Evolutionary conservation across 2,113 vertebrate species (phyloP).

Genomic region (Choloepus hoffmanni): DNA sequence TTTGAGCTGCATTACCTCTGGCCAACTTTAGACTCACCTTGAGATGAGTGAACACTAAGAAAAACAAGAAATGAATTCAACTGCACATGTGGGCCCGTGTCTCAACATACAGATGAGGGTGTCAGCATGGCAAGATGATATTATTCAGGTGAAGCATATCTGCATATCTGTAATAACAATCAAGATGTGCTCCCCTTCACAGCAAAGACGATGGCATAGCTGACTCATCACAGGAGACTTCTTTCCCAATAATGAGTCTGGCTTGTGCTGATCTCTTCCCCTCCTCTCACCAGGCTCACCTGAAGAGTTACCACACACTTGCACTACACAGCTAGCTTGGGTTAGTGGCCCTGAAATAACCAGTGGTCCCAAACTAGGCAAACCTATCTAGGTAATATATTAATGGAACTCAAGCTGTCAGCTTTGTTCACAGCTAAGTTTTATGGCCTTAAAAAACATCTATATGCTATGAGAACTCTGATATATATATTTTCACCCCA

Average conservation of each 20-base stretch:
- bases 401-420: neutral
- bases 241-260: neutral
- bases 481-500: neutral
- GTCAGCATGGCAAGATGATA: neutral
- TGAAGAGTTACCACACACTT: neutral
- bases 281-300: neutral
- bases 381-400: neutral
- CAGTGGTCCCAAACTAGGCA: neutral
- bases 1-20: neutral
- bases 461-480: neutral
- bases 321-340: neutral
- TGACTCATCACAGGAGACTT: constrained; percentile 32
- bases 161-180: neutral
- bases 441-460: neutral
- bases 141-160: neutral
- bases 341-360: neutral
- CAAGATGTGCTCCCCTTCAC: constrained; percentile 22
- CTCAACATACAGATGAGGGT: neutral
- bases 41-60: constrained; percentile 18
- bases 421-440: neutral
- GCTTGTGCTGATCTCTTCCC: neutral
- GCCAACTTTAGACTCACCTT: neutral
- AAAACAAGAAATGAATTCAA: constrained; percentile 52
- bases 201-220: neutral
- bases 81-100: neutral